Conservation (phyloP, 1,140 invertebrate genomes). For the Pteromalus puparum region DNA sequence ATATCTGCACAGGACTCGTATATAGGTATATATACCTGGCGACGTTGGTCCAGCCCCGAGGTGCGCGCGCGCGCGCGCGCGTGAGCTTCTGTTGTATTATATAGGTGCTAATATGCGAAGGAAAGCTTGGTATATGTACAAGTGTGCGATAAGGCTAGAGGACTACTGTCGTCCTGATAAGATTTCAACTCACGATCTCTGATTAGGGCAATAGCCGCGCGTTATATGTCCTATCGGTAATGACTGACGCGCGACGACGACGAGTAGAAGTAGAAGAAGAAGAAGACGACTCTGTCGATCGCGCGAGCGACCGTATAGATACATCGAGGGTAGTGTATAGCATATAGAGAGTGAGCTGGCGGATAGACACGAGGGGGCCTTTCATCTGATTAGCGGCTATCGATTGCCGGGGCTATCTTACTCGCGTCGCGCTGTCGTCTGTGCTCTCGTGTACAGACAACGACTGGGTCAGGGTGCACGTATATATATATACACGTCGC, state of each 20-base stretch:
- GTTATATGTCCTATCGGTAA: conserved; percentile 6
- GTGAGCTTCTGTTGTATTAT: no score
- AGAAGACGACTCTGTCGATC: neutral
- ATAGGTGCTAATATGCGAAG: neutral
- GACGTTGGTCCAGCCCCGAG: neutral
- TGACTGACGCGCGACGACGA: conserved; percentile 17
- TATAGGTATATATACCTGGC: neutral
- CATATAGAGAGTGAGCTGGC: neutral
- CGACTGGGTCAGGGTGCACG: conserved; percentile 64
- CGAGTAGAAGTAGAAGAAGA: neutral
- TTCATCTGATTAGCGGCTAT: conserved; percentile 52
- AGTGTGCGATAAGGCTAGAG: neutral
- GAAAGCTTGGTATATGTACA: neutral
- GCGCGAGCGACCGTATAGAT: neutral
- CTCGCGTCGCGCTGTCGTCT: neutral
- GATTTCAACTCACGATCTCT: conserved; percentile 51
- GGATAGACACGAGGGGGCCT: conserved; percentile 8
- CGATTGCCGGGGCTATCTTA: conserved; percentile 37
- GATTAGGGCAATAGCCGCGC: conserved; percentile 39
- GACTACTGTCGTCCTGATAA: conserved; percentile 33
- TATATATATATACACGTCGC: conserved; percentile 46
- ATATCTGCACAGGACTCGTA: no score
- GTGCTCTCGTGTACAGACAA: neutral
- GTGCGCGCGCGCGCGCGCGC: neutral
- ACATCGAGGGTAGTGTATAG: neutral